Conservation (phyloP, 1,140 invertebrate species). For the Philopotamus ludificatus region DNA sequence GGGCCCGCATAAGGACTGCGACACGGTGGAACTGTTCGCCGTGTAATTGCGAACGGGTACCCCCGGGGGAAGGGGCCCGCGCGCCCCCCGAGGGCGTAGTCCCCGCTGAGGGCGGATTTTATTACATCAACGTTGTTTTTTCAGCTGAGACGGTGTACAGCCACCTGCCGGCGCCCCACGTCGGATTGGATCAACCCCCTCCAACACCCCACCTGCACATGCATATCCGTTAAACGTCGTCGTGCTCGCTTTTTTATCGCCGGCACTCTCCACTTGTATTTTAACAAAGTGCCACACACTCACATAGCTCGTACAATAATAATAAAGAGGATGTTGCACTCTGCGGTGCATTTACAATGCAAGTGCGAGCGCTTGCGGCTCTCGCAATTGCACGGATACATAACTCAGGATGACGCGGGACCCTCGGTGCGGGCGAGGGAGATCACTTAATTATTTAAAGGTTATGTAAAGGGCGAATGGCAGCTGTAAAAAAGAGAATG, state of each 20-base stretch:
- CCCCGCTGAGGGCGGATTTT: constrained; percentile 7
- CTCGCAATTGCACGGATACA: too few species aligned
- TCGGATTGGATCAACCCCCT: background rate
- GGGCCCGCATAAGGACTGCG: background rate
- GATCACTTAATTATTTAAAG: too few species aligned
- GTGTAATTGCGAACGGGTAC: constrained; percentile 17
- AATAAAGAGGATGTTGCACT: background rate
- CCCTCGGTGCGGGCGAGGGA: too few species aligned
- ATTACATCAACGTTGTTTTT: constrained; percentile 16
- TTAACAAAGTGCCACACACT: background rate
- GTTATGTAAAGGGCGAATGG: too few species aligned
- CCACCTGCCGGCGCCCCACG: background rate
- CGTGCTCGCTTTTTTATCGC: background rate
- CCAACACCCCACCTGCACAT: background rate
- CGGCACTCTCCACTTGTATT: background rate
- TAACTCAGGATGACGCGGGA: too few species aligned
- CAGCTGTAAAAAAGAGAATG: too few species aligned
- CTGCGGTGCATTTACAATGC: too few species aligned
- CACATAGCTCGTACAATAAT: background rate
- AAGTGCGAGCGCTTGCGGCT: too few species aligned
- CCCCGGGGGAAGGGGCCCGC: background rate
- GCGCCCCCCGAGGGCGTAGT: background rate
- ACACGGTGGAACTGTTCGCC: constrained; percentile 16
- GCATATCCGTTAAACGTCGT: constrained; percentile 1
- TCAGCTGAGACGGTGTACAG: constrained; percentile 11